phyloP scores from a whole-genome alignment of 2,113 vertebrate genomes.

The Paradoxurus hermaphroditus region DNA sequence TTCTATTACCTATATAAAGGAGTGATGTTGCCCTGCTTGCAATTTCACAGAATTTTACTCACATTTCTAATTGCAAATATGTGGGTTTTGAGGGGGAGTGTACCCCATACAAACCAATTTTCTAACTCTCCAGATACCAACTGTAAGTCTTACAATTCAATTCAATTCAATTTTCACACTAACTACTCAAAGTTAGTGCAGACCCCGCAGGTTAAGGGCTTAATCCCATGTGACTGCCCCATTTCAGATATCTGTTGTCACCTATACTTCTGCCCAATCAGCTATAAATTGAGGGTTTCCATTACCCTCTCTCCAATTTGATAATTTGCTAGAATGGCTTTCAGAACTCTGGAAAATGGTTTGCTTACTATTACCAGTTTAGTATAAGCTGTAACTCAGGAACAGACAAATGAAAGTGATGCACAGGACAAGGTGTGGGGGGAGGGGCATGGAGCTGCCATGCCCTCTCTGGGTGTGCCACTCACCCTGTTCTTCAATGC shows the following conservation, averaged over 20 bases:
- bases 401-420: neutral
- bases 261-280: neutral
- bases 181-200: neutral
- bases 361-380: neutral
- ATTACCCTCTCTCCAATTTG: neutral
- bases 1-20: neutral
- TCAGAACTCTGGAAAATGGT: neutral
- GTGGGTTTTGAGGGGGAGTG: neutral
- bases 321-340: neutral
- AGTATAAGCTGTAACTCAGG: neutral
- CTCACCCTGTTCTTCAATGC: neutral
- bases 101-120: neutral
- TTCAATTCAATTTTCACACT: neutral
- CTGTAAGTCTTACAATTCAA: neutral
- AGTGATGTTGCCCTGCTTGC: neutral
- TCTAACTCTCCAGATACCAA: neutral
- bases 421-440: accelerated
- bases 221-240: neutral
- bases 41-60: too few relatives aligned
- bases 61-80: neutral
- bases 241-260: neutral
- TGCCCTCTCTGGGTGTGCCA: neutral
- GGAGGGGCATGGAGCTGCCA: neutral
- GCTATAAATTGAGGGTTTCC: neutral
- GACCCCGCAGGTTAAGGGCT: neutral